Base-by-base conservation (phyloP, 2,888 invertebrate genomes). In the Dyspetes luteomarginatus region DNA sequence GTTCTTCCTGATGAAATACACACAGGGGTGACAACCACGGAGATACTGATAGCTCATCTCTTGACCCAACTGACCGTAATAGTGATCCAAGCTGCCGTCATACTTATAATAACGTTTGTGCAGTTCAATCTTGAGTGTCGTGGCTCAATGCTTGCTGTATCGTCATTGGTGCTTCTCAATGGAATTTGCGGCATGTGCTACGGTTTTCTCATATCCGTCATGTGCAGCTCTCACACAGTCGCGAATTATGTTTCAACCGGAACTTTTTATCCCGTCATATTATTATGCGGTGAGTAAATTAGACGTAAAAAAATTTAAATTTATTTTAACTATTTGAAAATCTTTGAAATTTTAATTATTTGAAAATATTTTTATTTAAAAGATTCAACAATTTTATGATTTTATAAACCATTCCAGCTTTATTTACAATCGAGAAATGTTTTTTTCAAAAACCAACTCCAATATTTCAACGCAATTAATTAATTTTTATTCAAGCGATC, bases 171-270 rank as follows among this genome's bases (percentile, higher is more conserved):
- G 2, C 93, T 96, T 83, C 92, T 97, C 83, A 94, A 95, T 85
- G 97, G 97, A 0, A 92, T 97, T 67, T 95, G 95, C 86, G 98
- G 98, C 77, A 97, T 98, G 97, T 94, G 95, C 88, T 97, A 96
- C 89, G 97, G 95, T 45, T 96, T 98, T 89, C 93, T 97, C 45
- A 95, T 98, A 64, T 97, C 98, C 0, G 95, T 97, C 0, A 92
- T 96, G 84, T 97, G 97, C 88, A 94, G 94, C 22, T 95, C 96
- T 30, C 97, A 97, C 86, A 95, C 95, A 0, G 94, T 96, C 87
- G 96, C 97, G 0, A 97, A 97, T 93, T 97, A 97, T 90, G 94
- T 96, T 9, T 95, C 97, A 0, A 95, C 97, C 0, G 98, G 98
- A 12, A 96, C 96, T 82, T 98, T 98, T 89, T 98, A 98, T 89